These are phyloP conservation scores for Pachypeltis micranthus DNA, from an alignment of 1,140 invertebrate species.

Conservation along the genomic window DNA sequence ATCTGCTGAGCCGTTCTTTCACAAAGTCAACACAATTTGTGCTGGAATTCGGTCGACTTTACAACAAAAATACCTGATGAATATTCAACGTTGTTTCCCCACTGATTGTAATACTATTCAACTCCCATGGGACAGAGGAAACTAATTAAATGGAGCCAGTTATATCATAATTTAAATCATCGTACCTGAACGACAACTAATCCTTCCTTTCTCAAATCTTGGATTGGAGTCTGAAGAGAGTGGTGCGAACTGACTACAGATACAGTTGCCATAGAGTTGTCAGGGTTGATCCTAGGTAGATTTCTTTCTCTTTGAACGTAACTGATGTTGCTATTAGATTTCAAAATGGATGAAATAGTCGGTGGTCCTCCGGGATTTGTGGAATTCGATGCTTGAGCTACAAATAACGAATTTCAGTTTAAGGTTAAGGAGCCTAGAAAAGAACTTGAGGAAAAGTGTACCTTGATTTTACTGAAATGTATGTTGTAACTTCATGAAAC, in stretches of 20 bases:
- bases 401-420: too few relatives aligned
- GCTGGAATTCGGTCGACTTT: too few relatives aligned
- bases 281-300: neutral
- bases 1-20: too few relatives aligned
- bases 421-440: slow-evolving; percentile 8
- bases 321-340: slow-evolving; percentile 35
- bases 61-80: too few relatives aligned
- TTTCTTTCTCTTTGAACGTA: slow-evolving; percentile 17
- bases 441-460: slow-evolving; percentile 14
- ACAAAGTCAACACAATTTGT: too few relatives aligned
- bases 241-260: slow-evolving; percentile 47
- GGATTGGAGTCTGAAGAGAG: slow-evolving; percentile 27
- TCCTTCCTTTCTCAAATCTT: slow-evolving; percentile 30
- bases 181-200: slow-evolving; percentile 31
- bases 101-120: too few relatives aligned
- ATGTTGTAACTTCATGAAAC: too few relatives aligned
- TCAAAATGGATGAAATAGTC: slow-evolving; percentile 52
- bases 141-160: neutral
- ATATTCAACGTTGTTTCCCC: too few relatives aligned
- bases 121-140: too few relatives aligned
- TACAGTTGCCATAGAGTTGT: slow-evolving; percentile 46
- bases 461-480: too few relatives aligned
- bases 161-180: neutral
- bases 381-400: slow-evolving; percentile 28
- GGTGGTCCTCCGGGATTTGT: slow-evolving; percentile 39